Percentiles rank a stretch among this genome's conserved stretches.
These are phyloP conservation scores for Rhea pennata DNA, from an alignment of 2,113 vertebrate species.

Conservation along the genomic window DNA sequence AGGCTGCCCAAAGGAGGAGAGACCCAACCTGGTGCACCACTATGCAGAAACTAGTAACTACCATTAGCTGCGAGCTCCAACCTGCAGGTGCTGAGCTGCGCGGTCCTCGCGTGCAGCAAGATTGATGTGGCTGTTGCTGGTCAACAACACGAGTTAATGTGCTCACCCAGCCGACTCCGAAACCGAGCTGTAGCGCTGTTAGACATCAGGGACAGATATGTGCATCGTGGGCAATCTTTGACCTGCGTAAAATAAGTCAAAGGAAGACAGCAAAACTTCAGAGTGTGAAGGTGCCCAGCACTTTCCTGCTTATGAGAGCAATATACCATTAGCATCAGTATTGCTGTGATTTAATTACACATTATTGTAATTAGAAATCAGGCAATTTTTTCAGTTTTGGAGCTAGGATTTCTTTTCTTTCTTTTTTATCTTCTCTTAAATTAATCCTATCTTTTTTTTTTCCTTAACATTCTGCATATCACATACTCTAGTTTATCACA, in stretches of 20 bases:
- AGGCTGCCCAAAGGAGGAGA: conserved; percentile 13
- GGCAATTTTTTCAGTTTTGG: background rate
- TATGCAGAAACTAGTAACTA: background rate
- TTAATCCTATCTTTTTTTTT: background rate
- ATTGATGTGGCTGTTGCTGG: conserved; percentile 37
- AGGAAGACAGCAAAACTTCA: conserved; percentile 72
- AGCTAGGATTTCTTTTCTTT: background rate
- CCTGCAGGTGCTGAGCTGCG: background rate
- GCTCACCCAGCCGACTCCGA: conserved; percentile 7
- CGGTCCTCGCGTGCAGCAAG: background rate
- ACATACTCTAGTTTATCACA: background rate
- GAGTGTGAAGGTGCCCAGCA: background rate
- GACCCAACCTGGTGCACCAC: conserved; percentile 9
- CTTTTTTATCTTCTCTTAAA: background rate
- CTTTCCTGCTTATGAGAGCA: conserved; percentile 48
- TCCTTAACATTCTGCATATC: background rate
- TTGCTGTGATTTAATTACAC: background rate
- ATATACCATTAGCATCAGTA: background rate
- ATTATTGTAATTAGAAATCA: conserved; percentile 47
- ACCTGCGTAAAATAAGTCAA: conserved; percentile 67
- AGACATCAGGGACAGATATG: conserved; percentile 58
- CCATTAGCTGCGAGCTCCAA: conserved; percentile 11
- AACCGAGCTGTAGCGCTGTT: conserved; percentile 50
- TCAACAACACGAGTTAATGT: background rate
- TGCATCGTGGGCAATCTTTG: conserved; percentile 59